Base-by-base conservation (phyloP, 2,113 vertebrate genomes). In the Daboia siamensis region DNA sequence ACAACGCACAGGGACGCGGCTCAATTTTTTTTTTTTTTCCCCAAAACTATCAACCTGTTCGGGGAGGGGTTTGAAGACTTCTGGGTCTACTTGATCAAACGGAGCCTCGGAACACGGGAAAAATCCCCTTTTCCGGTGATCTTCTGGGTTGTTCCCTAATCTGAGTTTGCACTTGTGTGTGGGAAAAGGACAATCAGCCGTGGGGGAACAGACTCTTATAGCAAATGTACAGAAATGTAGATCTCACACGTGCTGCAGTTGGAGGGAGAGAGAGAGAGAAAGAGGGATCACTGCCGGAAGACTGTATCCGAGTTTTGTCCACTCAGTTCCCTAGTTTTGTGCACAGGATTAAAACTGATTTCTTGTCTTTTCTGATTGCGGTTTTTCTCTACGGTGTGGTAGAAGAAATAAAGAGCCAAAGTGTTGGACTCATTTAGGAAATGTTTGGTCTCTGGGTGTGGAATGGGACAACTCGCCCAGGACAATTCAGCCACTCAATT, bases 241-340 rank as follows among this genome's bases (percentile, higher is more conserved):
- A 5, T 57, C 52, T 93, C 92, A 87, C 94, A 93, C 94, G 89
- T 91, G 51, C 33, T 44, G 15, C 48, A 8, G 26, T 11, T 84
- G 17, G 61, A 29, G 26, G n/a, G 13, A 2, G 4, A 23, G 7
- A 44, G 48, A 13, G 39, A 57, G 56, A 29, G 10, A 46, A 4
- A 7, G 12, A 21, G 44, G 46, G 24, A 11, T 21, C 13, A 24
- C 29, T 26, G 9, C 39, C 15, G 90, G 61, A 93, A 86, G 90
- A 48, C 21, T 87, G 87, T 89, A 84, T 92, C 93, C 93, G 39
- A 92, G 87, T 44, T 84, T 74, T 23, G 74, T 93, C 74, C 93
- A 94, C 93, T 94, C 86, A 46, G 88, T 93, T 80, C 74, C 74
- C 74, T 91, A 88, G 23, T 29, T 94, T 91, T 51, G 89, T 15